Conservation (phyloP, 2,888 invertebrate genomes). For the Amphimallon solstitiale region DNA sequence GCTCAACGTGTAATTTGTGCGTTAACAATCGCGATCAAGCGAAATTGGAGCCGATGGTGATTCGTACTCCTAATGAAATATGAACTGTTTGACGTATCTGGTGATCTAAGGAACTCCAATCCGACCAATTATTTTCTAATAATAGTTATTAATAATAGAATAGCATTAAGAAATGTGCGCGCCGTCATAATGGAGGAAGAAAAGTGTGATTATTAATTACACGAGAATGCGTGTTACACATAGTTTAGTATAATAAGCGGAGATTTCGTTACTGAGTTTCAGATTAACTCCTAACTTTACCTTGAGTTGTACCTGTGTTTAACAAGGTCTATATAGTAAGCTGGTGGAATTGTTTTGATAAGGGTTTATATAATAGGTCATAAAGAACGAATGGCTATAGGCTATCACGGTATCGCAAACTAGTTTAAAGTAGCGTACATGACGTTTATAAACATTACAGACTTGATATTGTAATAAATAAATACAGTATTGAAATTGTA, state of each 20-base stretch:
- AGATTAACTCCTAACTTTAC: no score
- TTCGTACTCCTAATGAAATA: slow-evolving; percentile 9
- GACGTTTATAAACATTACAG: no score
- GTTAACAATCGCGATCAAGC: not conserved
- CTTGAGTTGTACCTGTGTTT: no score
- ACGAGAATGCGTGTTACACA: not conserved
- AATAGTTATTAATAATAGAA: not conserved
- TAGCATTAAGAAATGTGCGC: not conserved
- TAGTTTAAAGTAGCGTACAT: no score
- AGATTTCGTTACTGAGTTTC: not conserved
- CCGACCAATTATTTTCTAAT: slow-evolving; percentile 3
- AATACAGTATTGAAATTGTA: no score
- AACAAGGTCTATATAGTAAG: no score
- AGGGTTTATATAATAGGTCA: no score
- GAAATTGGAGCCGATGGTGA: not conserved
- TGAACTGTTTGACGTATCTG: slow-evolving; percentile 15
- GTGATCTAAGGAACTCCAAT: not conserved
- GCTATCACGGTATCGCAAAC: not conserved
- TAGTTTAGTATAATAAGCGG: not conserved
- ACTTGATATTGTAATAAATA: no score
- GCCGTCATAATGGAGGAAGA: no score
- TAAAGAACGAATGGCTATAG: no score
- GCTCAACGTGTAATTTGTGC: not conserved
- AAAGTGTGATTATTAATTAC: slow-evolving; percentile 15
- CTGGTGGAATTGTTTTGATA: no score